A percentile compares a stretch with the other conserved stretches of the same genome.
phyloP scores from a whole-genome alignment of 2,113 vertebrate species.

The Eretmochelys imbricata region DNA sequence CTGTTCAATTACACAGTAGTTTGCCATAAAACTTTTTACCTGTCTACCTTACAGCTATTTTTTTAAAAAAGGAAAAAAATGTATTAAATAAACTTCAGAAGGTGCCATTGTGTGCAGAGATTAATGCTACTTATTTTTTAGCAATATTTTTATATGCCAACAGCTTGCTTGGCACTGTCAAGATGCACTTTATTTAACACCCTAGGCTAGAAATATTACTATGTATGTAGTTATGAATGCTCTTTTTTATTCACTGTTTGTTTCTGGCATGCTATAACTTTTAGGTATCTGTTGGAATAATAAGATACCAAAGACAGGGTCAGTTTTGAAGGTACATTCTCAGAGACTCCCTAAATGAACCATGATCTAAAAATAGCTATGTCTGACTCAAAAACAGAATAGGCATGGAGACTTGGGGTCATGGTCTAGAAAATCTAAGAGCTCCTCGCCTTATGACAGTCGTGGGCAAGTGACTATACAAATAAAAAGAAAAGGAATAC shows the following conservation, averaged over 20 bases:
- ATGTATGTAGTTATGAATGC: background rate
- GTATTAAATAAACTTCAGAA: conserved; percentile 6
- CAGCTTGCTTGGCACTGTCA: background rate
- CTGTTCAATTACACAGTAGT: conserved; percentile 54
- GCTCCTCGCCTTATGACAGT: background rate
- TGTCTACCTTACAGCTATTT: background rate
- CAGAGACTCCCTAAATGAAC: background rate
- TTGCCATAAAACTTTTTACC: conserved; percentile 10
- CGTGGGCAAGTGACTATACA: background rate
- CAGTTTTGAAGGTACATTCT: background rate
- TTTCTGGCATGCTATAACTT: background rate
- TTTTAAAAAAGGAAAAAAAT: conserved; percentile 19
- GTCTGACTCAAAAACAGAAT: background rate
- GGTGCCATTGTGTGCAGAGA: background rate
- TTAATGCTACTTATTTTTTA: background rate
- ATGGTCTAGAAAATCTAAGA: background rate
- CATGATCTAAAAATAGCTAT: background rate
- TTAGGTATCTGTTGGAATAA: background rate
- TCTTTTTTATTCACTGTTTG: background rate
- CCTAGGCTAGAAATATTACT: background rate
- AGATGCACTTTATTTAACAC: background rate
- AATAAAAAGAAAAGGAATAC: background rate
- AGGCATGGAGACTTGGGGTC: background rate
- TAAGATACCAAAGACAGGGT: background rate
- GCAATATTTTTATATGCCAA: background rate